These are phyloP conservation scores for Micrastur ruficollis DNA, from an alignment of 2,797 vertebrate genomes.

Conservation along the genomic window DNA sequence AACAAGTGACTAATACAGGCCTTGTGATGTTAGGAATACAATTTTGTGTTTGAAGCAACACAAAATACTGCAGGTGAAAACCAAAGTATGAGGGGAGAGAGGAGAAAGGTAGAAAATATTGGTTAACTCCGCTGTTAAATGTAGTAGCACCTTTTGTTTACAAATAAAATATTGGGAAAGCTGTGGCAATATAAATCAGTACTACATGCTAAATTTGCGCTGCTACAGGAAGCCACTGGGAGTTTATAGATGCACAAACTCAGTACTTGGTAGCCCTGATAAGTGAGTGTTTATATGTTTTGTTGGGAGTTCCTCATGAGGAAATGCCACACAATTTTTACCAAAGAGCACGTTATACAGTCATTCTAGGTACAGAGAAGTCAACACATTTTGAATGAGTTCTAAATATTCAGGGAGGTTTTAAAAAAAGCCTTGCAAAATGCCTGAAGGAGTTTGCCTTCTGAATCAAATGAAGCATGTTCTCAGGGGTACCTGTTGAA, in stretches of 20 bases:
- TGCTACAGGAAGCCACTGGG: not conserved
- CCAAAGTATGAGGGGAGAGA: not conserved
- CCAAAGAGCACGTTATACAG: not conserved
- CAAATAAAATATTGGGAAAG: not conserved
- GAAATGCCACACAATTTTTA: not conserved
- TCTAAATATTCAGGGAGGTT: not conserved
- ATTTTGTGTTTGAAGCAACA: not conserved
- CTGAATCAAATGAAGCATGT: not conserved
- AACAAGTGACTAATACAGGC: not conserved
- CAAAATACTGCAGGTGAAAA: not conserved
- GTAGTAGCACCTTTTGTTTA: not conserved
- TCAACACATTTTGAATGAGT: not conserved
- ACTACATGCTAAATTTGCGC: not conserved
- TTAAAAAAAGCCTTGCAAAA: not conserved
- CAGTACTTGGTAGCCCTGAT: not conserved
- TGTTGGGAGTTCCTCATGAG: not conserved
- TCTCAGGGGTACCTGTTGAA: not conserved
- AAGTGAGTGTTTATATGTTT: not conserved
- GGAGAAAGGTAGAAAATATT: not conserved
- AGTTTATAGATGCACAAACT: not conserved
- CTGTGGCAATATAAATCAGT: not conserved
- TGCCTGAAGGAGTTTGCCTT: not conserved
- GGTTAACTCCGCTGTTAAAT: not conserved
- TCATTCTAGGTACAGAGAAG: not conserved
- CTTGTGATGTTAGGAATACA: not conserved